Evolutionary conservation across 2,113 vertebrate species (phyloP), one percentile per base, ranked within the genome.

Genomic region (Cinclus mexicanus): DNA sequence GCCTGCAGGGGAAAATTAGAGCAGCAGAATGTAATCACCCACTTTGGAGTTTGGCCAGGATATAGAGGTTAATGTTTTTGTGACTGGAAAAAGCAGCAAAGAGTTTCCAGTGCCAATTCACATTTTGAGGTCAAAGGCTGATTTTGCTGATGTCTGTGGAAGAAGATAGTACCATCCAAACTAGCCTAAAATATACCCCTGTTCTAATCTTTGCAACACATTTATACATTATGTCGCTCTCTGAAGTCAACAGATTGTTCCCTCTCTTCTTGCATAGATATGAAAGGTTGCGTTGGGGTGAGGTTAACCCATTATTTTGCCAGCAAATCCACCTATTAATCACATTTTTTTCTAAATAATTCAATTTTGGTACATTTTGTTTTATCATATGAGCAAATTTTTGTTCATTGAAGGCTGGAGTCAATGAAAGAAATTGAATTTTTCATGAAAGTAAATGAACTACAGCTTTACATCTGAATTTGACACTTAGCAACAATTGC

Each of bases 1-100:
- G 65, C 50, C 91, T 76, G n/a, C 37, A 75, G 69, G 60, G 33
- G 42, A 70, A 84, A 93, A 79, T 68, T 50, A 91, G 77, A 89
- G 82, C 70, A 90, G 75, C 41, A 67, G 70, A 94, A 89, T 69
- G 46, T 76, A 87, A 87, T 93, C 89, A 91, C 46, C 33, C 35
- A 24, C 17, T 57, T 79, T 84, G 91, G 89, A 94, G 28, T 87
- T 39, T 76, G 41, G 65, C 87, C 91, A 96, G 57, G 35, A 57
- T 41, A 60, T 42, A 46, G 65, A 91, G 23, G 55, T 91, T 93
- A 88, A 65, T 3, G 2, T 61, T 87, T 95, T 61, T 74, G 50
- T 82, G 55, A 50, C 75, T 70, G 29, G 57, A 78, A 95, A 69
- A 94, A 65, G 28, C 35, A 95, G 42, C 39, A 64, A 80, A 83